A percentile compares a stretch with the other conserved stretches of the same genome.
These are phyloP conservation scores for Hedya salicella DNA, from an alignment of 2,888 invertebrate genomes.

Conservation along the genomic window DNA sequence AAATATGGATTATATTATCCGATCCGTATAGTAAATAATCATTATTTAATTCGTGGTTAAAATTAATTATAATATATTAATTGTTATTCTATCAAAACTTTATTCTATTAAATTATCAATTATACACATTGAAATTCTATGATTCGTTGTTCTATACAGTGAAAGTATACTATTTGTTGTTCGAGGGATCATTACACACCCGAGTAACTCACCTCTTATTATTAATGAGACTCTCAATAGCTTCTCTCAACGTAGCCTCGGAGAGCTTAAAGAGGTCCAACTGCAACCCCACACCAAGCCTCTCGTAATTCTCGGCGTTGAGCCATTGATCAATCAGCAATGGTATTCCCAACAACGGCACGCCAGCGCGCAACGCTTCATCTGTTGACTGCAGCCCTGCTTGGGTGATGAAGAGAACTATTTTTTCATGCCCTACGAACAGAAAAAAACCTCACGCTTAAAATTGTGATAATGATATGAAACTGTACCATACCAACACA, in stretches of 20 bases:
- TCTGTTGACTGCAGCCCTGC: constrained; percentile 74
- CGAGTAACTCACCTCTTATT: constrained; percentile 48
- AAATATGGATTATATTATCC: no score
- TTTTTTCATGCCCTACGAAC: constrained; percentile 65
- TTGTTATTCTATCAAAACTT: no score
- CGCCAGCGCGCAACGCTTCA: constrained; percentile 63
- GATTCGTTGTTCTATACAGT: no score
- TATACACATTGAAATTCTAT: no score
- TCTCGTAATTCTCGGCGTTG: constrained; percentile 58
- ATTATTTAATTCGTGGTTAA: no score
- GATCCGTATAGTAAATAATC: no score
- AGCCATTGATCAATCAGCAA: constrained; percentile 70
- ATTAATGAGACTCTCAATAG: constrained; percentile 51
- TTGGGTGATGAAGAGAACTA: constrained; percentile 75
- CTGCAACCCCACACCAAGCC: constrained; percentile 57
- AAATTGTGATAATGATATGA: no score
- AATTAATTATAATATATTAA: no score
- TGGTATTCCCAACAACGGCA: constrained; percentile 68
- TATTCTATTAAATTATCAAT: no score
- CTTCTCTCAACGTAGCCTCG: constrained; percentile 48
- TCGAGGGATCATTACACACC: no score
- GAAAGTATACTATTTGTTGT: no score
- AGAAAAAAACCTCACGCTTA: not conserved
- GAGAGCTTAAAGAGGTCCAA: constrained; percentile 52
- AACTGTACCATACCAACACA: no score